Evolutionary conservation across 2,888 invertebrate species (phyloP).

Genomic region (Diaphora mendica): DNA sequence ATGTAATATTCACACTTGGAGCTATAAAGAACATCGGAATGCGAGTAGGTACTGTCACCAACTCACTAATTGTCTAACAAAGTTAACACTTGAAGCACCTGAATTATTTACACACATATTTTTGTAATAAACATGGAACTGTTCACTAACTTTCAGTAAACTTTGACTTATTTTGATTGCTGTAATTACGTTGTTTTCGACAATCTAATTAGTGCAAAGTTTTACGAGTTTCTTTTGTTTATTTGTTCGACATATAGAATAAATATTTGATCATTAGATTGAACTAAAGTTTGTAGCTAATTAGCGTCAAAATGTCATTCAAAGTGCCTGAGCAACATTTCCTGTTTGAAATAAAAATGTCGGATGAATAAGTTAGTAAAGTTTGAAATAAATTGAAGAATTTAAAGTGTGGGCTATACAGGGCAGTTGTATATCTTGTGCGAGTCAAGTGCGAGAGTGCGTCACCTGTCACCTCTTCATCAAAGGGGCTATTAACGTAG

Average conservation of each 20-base stretch:
- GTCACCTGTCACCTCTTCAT: conserved; percentile 38
- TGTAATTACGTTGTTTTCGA: conserved; percentile 31
- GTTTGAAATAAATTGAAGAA: conserved; percentile 19
- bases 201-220: conserved; percentile 8
- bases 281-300: conserved; percentile 10
- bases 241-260: conserved; percentile 7
- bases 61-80: background rate
- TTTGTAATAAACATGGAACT: background rate
- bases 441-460: conserved; percentile 1
- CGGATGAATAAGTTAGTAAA: conserved; percentile 6
- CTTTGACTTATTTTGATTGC: conserved; percentile 17
- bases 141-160: conserved; percentile 12
- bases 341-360: conserved; percentile 24
- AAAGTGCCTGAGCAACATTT: background rate
- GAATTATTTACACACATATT: background rate
- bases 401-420: conserved; percentile 22
- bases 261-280: conserved; percentile 12
- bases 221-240: conserved; percentile 17
- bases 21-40: background rate
- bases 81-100: background rate
- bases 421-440: conserved; percentile 21
- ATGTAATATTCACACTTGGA: background rate
- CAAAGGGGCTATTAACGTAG: conserved; percentile 39
- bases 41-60: background rate
- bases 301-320: conserved; percentile 8